phyloP scores from a whole-genome alignment of 2,888 invertebrate species.

The Epinotia brunnichana region DNA sequence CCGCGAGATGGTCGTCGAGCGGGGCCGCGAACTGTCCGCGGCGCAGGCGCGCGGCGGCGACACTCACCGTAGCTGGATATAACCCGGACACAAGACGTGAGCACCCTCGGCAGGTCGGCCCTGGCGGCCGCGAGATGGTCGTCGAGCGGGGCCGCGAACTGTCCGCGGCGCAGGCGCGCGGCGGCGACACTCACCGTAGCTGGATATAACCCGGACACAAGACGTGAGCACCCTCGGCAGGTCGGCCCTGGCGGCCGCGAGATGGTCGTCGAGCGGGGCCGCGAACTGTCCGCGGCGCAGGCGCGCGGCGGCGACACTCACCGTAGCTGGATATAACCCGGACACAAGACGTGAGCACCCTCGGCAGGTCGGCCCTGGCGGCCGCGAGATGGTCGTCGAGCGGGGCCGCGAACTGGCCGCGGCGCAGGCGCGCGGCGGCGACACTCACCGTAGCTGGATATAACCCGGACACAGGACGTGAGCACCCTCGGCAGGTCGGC shows the following conservation, averaged over 20 bases:
- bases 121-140: constrained; percentile 94
- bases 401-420: constrained; percentile 90
- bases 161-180: too few species aligned
- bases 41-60: too few species aligned
- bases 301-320: not conserved
- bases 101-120: constrained; percentile 93
- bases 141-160: constrained; percentile 95
- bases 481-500: constrained; percentile 95
- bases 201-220: constrained; percentile 93
- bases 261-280: constrained; percentile 94
- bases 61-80: constrained; percentile 91
- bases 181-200: constrained; percentile 70
- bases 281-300: constrained; percentile 94
- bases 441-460: constrained; percentile 72
- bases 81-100: constrained; percentile 95
- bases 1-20: constrained; percentile 94
- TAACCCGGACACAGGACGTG: constrained; percentile 95
- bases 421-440: too few species aligned
- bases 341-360: constrained; percentile 4
- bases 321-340: constrained; percentile 4
- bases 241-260: constrained; percentile 92
- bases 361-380: constrained; percentile 89
- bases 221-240: constrained; percentile 95
- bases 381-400: constrained; percentile 94
- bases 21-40: constrained; percentile 95